Evolutionary conservation across 2,888 invertebrate species (phyloP).

Genomic region (Megastigmus dorsalis): DNA sequence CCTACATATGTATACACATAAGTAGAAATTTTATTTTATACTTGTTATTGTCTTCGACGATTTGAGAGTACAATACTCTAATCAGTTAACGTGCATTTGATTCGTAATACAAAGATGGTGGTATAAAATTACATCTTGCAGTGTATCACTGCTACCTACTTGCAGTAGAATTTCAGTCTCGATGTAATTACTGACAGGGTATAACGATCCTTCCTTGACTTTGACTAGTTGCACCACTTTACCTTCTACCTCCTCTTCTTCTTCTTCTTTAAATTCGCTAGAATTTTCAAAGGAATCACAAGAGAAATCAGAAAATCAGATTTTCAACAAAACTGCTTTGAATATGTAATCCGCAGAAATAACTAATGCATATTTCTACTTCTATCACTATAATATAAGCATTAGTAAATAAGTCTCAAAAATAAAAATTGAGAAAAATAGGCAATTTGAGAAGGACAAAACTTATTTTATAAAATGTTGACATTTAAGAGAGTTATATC

Average conservation of each 20-base stretch:
- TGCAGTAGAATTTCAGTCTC: background rate
- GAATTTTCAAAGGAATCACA: background rate
- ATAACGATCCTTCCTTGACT: conserved; percentile 45
- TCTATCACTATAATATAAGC: too few relatives aligned
- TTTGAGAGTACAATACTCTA: background rate
- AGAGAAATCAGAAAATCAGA: too few relatives aligned
- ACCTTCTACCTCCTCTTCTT: too few relatives aligned
- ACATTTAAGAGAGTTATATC: too few relatives aligned
- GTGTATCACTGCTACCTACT: too few relatives aligned
- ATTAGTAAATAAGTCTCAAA: background rate
- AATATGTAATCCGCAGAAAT: too few relatives aligned
- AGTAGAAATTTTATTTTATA: background rate
- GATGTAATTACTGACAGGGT: conserved; percentile 11
- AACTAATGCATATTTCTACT: background rate
- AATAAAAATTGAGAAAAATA: too few relatives aligned
- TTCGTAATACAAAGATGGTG: conserved; percentile 7
- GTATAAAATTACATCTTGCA: conserved; percentile 10
- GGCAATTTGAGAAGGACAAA: too few relatives aligned
- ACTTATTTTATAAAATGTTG: too few relatives aligned
- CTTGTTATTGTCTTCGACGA: background rate
- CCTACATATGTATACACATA: too few relatives aligned
- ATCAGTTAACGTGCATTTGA: background rate
- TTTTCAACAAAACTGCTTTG: too few relatives aligned
- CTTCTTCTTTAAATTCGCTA: background rate
- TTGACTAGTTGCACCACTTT: conserved; percentile 23